These are phyloP conservation scores for Oreochromis aureus DNA, from an alignment of 2,113 vertebrate genomes.

Conservation along the genomic window DNA sequence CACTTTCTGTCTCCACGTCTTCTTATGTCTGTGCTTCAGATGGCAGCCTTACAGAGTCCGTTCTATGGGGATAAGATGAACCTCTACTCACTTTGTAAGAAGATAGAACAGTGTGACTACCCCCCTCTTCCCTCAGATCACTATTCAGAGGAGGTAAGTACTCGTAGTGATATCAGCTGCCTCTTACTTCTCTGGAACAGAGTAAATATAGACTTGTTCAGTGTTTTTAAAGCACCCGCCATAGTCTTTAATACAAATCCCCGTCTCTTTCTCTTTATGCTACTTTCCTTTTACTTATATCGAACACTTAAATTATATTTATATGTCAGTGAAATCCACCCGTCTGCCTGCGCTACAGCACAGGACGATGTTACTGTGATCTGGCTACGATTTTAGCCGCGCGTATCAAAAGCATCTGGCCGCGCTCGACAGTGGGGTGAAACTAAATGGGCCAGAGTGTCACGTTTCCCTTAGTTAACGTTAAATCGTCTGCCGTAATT, in stretches of 20 bases:
- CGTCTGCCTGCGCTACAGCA: slow-evolving; percentile 5
- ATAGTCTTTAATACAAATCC: neutral
- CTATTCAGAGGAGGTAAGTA: slow-evolving; percentile 91
- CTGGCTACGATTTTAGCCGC: slow-evolving; percentile 34
- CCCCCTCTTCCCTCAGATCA: slow-evolving; percentile 98
- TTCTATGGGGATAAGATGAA: slow-evolving; percentile 99
- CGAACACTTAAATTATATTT: neutral
- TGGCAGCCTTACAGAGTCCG: slow-evolving; percentile 96
- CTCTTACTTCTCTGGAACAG: neutral
- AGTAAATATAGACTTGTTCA: neutral
- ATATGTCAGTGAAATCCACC: slow-evolving; percentile 13
- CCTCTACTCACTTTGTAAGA: slow-evolving; percentile 97
- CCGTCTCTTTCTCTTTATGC: neutral
- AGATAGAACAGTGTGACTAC: slow-evolving; percentile 99
- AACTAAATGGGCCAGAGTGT: slow-evolving; percentile 42
- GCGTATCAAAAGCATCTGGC: slow-evolving; percentile 64
- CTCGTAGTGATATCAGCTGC: neutral
- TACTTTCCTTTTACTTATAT: slow-evolving; percentile 13
- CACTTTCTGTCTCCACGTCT: neutral
- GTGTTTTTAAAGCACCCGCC: neutral
- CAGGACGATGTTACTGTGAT: slow-evolving; percentile 49
- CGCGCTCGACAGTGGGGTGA: slow-evolving; percentile 18
- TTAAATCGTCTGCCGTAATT: slow-evolving; percentile 51
- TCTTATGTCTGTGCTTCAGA: slow-evolving; percentile 72
- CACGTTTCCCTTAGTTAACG: slow-evolving; percentile 50